Evolutionary conservation across 2,888 invertebrate genomes (phyloP).

Genomic region (Dolichopus griseipennis): DNA sequence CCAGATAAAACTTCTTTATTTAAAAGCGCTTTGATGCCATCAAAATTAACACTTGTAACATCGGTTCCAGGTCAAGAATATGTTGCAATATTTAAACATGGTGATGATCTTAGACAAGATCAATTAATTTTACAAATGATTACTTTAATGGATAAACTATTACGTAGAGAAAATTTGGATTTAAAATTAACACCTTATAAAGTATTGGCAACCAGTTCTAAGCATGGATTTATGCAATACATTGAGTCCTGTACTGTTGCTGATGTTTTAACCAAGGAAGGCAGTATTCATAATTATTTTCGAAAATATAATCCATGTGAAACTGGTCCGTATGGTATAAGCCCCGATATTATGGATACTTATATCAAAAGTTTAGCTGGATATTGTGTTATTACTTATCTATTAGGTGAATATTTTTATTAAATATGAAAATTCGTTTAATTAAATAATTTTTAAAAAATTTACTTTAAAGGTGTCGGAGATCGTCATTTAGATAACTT

Average conservation of each 20-base stretch:
- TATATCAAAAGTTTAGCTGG: conserved; percentile 94
- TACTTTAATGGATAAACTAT: conserved; percentile 91
- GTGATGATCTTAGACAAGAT: conserved; percentile 95
- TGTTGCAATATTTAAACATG: conserved; percentile 94
- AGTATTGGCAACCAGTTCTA: conserved; percentile 90
- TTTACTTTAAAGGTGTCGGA: conserved; percentile 65
- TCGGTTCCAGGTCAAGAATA: conserved; percentile 64
- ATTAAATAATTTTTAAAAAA: neutral
- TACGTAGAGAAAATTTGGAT: conserved; percentile 91
- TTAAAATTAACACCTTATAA: conserved; percentile 91
- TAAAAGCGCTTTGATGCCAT: conserved; percentile 95
- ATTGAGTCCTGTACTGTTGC: conserved; percentile 89
- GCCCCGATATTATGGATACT: conserved; percentile 92
- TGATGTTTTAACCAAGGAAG: conserved; percentile 78
- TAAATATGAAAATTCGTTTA: conserved; percentile 7
- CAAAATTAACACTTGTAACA: conserved; percentile 77
- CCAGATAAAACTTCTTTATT: conserved; percentile 86
- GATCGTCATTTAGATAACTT: conserved; percentile 97
- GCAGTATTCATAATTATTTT: conserved; percentile 88
- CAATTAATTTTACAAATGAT: conserved; percentile 97
- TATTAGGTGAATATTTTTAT: conserved; percentile 52
- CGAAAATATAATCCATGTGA: conserved; percentile 83
- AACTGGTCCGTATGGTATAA: conserved; percentile 79
- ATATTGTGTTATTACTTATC: conserved; percentile 96
- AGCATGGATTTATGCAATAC: conserved; percentile 94